Percentiles rank a stretch among this genome's conserved stretches.
phyloP scores from a whole-genome alignment of 2,797 vertebrate species.

The Megaceryle alcyon region DNA sequence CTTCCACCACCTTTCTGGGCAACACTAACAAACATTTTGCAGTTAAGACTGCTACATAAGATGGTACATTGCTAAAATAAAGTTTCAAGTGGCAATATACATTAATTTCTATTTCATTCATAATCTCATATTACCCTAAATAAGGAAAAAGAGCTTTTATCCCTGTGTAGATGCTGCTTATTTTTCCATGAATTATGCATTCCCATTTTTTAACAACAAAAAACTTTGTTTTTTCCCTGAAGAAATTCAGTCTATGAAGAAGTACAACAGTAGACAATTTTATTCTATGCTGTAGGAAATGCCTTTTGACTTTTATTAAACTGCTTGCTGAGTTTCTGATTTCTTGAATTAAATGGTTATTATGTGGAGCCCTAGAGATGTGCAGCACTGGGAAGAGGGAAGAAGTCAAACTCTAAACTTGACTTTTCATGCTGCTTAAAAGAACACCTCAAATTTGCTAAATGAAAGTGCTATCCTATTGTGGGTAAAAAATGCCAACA shows the following conservation, averaged over 20 bases:
- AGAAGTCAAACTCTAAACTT: background rate
- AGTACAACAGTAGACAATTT: conserved; percentile 10
- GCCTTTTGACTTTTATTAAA: conserved; percentile 31
- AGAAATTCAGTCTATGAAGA: background rate
- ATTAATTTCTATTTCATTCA: conserved; percentile 14
- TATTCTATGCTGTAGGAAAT: conserved; percentile 6
- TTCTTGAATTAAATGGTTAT: conserved; percentile 24
- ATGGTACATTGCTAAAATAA: background rate
- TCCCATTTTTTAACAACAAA: background rate
- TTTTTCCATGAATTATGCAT: background rate
- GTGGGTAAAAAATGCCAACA: background rate
- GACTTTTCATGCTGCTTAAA: background rate
- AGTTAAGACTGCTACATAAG: background rate
- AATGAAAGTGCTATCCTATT: background rate
- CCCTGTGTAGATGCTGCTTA: background rate
- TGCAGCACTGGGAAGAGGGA: background rate
- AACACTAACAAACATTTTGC: background rate
- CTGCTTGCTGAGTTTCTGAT: background rate
- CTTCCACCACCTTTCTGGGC: too few species aligned
- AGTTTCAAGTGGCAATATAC: background rate
- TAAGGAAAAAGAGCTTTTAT: background rate
- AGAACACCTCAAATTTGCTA: background rate
- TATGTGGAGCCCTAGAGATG: background rate
- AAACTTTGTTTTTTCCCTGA: background rate
- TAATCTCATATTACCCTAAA: background rate